Evolutionary conservation across 2,797 vertebrate genomes (phyloP).

Genomic region (Alfaro cultratus): DNA sequence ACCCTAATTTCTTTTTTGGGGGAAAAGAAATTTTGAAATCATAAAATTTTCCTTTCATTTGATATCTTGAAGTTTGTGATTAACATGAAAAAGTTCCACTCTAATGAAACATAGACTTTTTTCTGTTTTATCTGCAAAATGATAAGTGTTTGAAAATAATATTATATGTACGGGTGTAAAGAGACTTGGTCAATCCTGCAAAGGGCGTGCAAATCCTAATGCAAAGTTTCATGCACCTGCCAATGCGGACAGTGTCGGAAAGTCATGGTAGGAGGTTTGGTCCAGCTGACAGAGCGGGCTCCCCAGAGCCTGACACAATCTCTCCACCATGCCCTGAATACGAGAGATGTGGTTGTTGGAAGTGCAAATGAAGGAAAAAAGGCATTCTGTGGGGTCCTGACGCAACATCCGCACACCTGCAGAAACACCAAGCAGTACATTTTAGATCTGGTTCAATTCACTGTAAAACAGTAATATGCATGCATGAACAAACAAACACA

Average conservation of each 20-base stretch:
- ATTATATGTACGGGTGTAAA: background rate
- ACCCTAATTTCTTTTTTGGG: no score
- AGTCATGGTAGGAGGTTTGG: slow-evolving; percentile 83
- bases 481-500: slow-evolving; percentile 6
- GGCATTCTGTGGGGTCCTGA: slow-evolving; percentile 92
- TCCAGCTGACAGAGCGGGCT: slow-evolving; percentile 83
- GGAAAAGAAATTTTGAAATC: no score
- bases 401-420: slow-evolving; percentile 91
- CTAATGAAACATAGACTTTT: background rate
- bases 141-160: background rate
- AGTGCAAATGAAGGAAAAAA: slow-evolving; percentile 96
- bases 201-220: background rate
- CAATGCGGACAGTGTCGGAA: slow-evolving; percentile 85
- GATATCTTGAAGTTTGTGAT: background rate
- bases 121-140: background rate
- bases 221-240: slow-evolving; percentile 76
- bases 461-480: background rate
- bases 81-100: background rate
- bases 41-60: background rate
- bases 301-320: slow-evolving; percentile 87
- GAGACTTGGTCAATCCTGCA: background rate
- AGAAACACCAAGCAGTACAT: slow-evolving; percentile 12
- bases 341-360: slow-evolving; percentile 96
- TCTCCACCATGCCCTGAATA: slow-evolving; percentile 93
- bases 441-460: background rate